Base-by-base conservation (phyloP, 2,888 invertebrate species). In the Idaea straminata region DNA sequence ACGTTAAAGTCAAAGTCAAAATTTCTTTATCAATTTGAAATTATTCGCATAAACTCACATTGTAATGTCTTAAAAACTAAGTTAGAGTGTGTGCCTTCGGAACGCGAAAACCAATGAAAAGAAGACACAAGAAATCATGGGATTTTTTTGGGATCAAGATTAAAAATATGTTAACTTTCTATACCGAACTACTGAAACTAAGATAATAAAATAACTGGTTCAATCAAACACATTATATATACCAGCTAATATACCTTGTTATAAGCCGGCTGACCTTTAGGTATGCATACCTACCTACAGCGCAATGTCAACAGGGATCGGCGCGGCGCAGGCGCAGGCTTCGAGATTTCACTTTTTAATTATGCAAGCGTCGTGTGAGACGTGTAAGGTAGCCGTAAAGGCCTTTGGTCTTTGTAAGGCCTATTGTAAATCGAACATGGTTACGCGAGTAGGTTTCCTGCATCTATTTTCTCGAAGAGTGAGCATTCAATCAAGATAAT, bases 281-380 rank as follows among this genome's bases (percentile, higher is more conserved):
- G 59, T 70, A 57, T n/a, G 59, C 47, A 47, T 47, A 47, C 47
- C 47, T 13, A 7, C 36, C 10, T 13, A 10, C 13, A 64, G 35
- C 57, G 66, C 73, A 73, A 73, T 73, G 73, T 73, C 71, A 71
- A 71, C 73, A 61, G 47, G 67, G 61, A 47, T 66, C 38, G 62
- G 62, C 60, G 64, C 38, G 62, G 62, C 60, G 64, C 64, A 66
- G 62, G 65, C 69, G 64, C 62, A 62, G 62, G 66, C 61, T 65
- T 58, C 10, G 35, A 67, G 64, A 66, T 73, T 73, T 73, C 71
- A 69, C 71, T 73, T 71, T 68, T 64, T 59, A 62, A 66, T 70
- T 73, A 69, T 69, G 72, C 65, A 69, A 68, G 35, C 57, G 62
- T 35, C 13, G 47, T 47, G 7, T 10, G 13, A 47, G 47, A 47